Percentiles rank a stretch among this genome's conserved stretches.
These are phyloP conservation scores for Sardinella longiceps DNA, from an alignment of 2,797 vertebrate species.

Conservation along the genomic window DNA sequence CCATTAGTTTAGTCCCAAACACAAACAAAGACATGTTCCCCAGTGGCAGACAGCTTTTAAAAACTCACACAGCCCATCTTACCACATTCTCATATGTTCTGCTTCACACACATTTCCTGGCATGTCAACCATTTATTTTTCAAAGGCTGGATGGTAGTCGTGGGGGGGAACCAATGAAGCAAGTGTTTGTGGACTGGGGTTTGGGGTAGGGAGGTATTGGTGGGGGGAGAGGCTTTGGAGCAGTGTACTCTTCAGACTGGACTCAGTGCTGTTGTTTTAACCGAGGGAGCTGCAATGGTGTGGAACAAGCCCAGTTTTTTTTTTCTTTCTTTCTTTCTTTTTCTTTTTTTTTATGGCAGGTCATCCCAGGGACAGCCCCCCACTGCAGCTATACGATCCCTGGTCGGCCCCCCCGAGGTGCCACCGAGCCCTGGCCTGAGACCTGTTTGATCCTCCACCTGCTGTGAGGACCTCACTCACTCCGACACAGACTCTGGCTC, in stretches of 20 bases:
- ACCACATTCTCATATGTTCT: conserved; percentile 58
- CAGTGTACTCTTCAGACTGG: conserved; percentile 14
- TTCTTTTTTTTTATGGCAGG: conserved; percentile 83
- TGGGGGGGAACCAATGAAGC: conserved; percentile 56
- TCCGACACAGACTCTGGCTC: conserved; percentile 81
- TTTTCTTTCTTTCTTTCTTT: conserved; percentile 59
- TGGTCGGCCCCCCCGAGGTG: conserved; percentile 75
- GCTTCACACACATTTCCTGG: conserved; percentile 59
- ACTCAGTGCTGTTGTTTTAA: conserved; percentile 72
- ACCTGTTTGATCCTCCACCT: conserved; percentile 94
- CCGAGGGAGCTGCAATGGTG: conserved; percentile 82
- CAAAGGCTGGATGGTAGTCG: conserved; percentile 58
- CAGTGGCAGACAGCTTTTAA: conserved; percentile 29
- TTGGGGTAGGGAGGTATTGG: conserved; percentile 26
- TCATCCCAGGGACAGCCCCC: conserved; percentile 89
- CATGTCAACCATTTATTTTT: conserved; percentile 64
- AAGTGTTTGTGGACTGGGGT: conserved; percentile 59
- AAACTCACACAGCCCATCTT: conserved; percentile 54
- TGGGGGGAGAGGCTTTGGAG: conserved; percentile 54
- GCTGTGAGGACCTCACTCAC: conserved; percentile 92
- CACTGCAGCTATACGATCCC: conserved; percentile 86
- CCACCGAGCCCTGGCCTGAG: conserved; percentile 82
- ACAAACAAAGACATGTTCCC: conserved; percentile 31
- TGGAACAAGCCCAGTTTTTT: conserved; percentile 85
- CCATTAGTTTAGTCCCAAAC: neutral